Evolutionary conservation across 2,113 vertebrate species (phyloP), one percentile per base, ranked within the genome.

Genomic region (Lynx canadensis): DNA sequence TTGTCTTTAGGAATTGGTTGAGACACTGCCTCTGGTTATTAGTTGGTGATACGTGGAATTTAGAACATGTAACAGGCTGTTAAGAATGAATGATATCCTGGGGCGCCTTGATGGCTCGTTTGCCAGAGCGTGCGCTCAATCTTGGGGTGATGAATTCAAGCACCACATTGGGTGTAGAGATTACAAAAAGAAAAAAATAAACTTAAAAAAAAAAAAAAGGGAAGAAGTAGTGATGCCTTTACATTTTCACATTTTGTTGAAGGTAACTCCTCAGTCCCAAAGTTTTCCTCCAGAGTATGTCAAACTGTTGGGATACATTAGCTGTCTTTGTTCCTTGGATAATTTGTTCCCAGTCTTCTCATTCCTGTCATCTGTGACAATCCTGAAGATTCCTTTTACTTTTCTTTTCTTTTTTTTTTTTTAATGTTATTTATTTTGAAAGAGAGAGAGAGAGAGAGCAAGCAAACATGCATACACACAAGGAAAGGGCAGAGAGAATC

Each of bases 171-270:
- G 7, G 21, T 60, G 73, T 74, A 45, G 73, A 29, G 73, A 6
- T 74, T 74, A 74, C 13, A 23, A 23, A 60, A 60, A 23, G 21
- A 74, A 74, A 73, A 74, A 74, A 45, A 13, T 38, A 6, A 36
- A 41, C 38, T 74, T 74, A 45, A 45, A 74, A 74, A 38, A 38
- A 27, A 27, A 41, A 7, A 57, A 21, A 57, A 57, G 57, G 57
- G 57, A 33, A 76, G 41, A 60, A 50, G 68, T 29, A 91, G 25
- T 86, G 38, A 14, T 79, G 66, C 27, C 81, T 57, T 74, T 65
- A 41, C 19, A 15, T 91, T 96, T 91, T 85, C 73, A 60, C 12
- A 5, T 66, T 88, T 81, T 45, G 16, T 78, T 89, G 90, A 18
- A 0, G 69, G 29, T n/a, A 48, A 36, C 41, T 63, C 18, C 48